Percentiles rank a stretch among this genome's conserved stretches.
These are phyloP conservation scores for Corythornis cristatus DNA, from an alignment of 2,113 vertebrate species.

Conservation along the genomic window DNA sequence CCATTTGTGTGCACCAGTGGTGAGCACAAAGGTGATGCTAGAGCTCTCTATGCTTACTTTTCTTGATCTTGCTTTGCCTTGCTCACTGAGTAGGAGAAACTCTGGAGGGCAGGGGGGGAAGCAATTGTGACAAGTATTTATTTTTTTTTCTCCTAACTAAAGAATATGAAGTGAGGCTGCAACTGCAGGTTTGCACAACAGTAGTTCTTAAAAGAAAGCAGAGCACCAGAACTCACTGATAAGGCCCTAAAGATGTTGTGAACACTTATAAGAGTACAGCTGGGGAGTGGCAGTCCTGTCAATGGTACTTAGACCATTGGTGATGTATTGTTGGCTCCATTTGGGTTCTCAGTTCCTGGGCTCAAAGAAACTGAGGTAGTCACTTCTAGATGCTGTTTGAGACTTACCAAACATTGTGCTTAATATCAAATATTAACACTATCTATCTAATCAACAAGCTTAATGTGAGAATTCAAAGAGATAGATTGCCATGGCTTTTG, in stretches of 20 bases:
- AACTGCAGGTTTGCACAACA: not conserved
- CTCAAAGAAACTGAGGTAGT: not conserved
- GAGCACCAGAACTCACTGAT: not conserved
- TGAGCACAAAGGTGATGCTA: not conserved
- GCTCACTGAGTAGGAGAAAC: not conserved
- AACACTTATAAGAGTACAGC: not conserved
- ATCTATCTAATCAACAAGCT: not conserved
- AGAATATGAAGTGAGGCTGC: not conserved
- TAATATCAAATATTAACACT: not conserved
- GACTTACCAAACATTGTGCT: not conserved
- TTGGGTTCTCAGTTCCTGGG: not conserved
- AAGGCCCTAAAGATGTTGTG: not conserved
- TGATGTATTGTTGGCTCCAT: not conserved
- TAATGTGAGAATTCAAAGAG: not conserved
- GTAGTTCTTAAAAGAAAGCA: not conserved
- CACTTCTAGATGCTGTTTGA: not conserved
- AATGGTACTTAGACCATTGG: not conserved
- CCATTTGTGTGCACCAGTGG: not conserved
- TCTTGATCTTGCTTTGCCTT: not conserved
- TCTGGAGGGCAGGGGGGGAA: not conserved
- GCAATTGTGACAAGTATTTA: not conserved
- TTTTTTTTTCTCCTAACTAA: not conserved
- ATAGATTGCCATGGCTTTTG: not conserved
- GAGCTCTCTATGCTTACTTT: not conserved
- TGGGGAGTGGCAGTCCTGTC: not conserved